These are phyloP conservation scores for Psittacus erithacus DNA, from an alignment of 2,113 vertebrate genomes.

Conservation along the genomic window DNA sequence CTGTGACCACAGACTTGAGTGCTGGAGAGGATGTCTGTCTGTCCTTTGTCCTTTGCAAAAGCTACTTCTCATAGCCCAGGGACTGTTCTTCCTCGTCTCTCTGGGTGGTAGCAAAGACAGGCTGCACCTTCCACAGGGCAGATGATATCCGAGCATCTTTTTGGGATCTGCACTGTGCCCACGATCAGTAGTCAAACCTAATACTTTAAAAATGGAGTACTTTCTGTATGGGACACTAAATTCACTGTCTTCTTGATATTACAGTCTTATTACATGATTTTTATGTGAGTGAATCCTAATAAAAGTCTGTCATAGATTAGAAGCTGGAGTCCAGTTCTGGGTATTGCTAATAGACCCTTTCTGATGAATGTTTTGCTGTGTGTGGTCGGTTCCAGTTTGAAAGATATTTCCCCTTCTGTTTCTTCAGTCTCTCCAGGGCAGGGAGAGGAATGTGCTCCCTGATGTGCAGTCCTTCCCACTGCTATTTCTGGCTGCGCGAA, in stretches of 20 bases:
- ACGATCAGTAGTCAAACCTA: neutral
- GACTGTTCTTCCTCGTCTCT: neutral
- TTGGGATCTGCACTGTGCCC: neutral
- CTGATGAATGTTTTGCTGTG: neutral
- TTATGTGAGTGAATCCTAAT: neutral
- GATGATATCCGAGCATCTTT: neutral
- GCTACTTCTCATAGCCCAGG: neutral
- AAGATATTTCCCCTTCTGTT: neutral
- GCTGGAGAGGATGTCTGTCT: neutral
- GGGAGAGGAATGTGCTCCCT: neutral
- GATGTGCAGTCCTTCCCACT: neutral
- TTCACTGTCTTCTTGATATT: neutral
- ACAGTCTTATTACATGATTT: neutral
- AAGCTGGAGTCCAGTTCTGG: neutral
- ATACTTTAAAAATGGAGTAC: neutral
- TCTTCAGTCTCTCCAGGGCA: neutral
- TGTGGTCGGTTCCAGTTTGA: neutral
- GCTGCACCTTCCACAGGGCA: neutral
- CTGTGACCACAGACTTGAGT: neutral
- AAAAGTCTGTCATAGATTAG: neutral
- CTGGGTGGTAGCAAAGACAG: neutral
- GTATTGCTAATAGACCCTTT: neutral
- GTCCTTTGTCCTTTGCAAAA: neutral
- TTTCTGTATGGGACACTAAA: neutral
- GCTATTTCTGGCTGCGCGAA: neutral